Conservation (phyloP, 1,140 invertebrate genomes). For the Hypothenemus hampei region DNA sequence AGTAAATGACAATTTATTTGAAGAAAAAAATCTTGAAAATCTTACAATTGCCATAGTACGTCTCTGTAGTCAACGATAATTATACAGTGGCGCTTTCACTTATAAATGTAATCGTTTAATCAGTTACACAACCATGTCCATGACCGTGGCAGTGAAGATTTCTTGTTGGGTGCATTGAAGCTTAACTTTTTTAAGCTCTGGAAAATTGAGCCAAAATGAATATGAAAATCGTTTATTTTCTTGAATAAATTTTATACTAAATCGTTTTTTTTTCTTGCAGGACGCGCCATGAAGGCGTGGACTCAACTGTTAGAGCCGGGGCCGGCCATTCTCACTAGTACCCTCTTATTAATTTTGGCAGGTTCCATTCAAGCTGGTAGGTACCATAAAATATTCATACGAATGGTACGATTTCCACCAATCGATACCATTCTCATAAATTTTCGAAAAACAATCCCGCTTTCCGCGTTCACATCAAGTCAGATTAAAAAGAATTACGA, state of each 20-base stretch:
- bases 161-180: no score
- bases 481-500: conserved; percentile 28
- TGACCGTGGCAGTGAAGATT: conserved; percentile 11
- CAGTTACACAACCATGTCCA: conserved; percentile 6
- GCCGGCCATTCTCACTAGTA: conserved; percentile 29
- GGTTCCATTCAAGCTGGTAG: conserved; percentile 38
- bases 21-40: background rate
- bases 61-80: background rate
- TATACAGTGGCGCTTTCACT: conserved; percentile 14
- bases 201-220: no score
- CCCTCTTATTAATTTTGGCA: conserved; percentile 31
- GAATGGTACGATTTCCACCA: background rate
- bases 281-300: conserved; percentile 46
- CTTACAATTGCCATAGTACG: background rate
- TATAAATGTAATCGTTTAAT: conserved; percentile 10
- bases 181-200: no score
- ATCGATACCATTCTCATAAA: conserved; percentile 16
- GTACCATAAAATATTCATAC: conserved; percentile 22
- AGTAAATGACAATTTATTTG: no score
- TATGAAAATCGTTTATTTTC: background rate
- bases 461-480: conserved; percentile 28
- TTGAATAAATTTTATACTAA: background rate
- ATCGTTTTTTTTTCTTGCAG: conserved; percentile 37
- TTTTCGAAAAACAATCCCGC: conserved; percentile 26
- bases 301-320: conserved; percentile 34